These are phyloP conservation scores for Mastigias papua DNA, from an alignment of 30 jellyfish, hydroid and myxozoan genomes.

Conservation along the genomic window DNA sequence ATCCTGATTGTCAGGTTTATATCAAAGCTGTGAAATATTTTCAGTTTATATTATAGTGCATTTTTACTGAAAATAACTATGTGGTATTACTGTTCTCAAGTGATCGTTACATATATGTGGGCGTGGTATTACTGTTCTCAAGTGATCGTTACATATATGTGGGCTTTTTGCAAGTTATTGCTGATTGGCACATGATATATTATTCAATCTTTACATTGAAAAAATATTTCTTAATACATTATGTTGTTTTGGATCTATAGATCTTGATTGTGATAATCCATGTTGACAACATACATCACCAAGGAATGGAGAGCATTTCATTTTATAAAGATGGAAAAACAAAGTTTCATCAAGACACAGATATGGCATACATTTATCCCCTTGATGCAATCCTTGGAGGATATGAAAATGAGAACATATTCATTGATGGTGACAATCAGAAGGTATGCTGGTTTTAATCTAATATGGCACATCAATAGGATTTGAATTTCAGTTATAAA, in stretches of 20 bases:
- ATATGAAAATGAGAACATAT: slow-evolving; percentile 52
- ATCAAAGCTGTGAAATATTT: no score
- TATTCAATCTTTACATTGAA: no score
- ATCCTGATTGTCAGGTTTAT: no score
- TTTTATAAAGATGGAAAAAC: slow-evolving; percentile 69
- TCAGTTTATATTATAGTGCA: no score
- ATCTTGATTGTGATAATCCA: slow-evolving; percentile 48
- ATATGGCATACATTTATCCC: slow-evolving; percentile 56
- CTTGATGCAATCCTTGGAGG: slow-evolving; percentile 76
- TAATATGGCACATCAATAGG: not conserved
- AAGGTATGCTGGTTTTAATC: slow-evolving; percentile 6
- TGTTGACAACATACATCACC: slow-evolving; percentile 41
- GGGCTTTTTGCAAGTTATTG: no score
- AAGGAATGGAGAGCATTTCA: slow-evolving; percentile 81
- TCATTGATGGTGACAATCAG: slow-evolving; percentile 55
- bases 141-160: no score
- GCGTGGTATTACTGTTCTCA: no score
- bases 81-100: no score
- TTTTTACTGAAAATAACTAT: no score
- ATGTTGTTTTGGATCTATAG: slow-evolving; percentile 3
- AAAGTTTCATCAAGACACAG: slow-evolving; percentile 67
- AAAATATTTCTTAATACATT: no score
- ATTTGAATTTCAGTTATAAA: not conserved
- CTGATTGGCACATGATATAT: no score
- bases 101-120: no score